Evolutionary conservation across 2,888 invertebrate genomes (phyloP), one percentile per base, ranked within the genome.

Genomic region (Ecdyonurus torrentis): DNA sequence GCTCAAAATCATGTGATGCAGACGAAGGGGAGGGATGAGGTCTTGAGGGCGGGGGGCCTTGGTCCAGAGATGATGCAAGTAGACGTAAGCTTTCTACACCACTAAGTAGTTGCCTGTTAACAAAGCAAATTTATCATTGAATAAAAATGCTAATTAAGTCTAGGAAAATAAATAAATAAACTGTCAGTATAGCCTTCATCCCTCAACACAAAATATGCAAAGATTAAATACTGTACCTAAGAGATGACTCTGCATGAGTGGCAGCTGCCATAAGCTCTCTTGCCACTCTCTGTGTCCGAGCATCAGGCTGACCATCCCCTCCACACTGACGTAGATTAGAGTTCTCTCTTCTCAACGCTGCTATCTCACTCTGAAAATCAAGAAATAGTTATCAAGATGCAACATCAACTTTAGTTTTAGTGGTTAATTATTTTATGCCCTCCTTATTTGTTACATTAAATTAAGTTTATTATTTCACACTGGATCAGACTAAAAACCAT

Each of bases 31-130:
- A 22, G 22, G 55, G 22, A 20, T 55, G 55, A 7, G 55, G 55
- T 5, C 22, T 5, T 20, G 19, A 7, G 7, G 55, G 22, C 15
- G 55, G n/a, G 20, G 55, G n/a, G n/a, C 55, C 55, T 55, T 55
- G 55, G 20, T 85, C 84, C 67, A 85, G 73, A 52, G 81, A 77
- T 52, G 82, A 78, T 22, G 85, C 85, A 73, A 85, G 78, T 69
- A 81, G 77, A 69, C 84, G 76, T 64, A 86, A 74, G 73, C 84
- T 85, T 69, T 83, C 83, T 61, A 85, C 84, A 59, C 85, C 85
- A 65, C 77, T 78, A 69, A 85, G 75, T 66, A 85, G 72, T 78
- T 85, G 84, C 70, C 85, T 85, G 69, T 37, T n/a, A n/a, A n/a
- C n/a, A n/a, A n/a, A n/a, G n/a, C n/a, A n/a, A n/a, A n/a, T n/a